Percentiles rank a stretch among this genome's conserved stretches.
phyloP scores from a whole-genome alignment of 1,140 invertebrate species.

The Drosophila bocki region DNA sequence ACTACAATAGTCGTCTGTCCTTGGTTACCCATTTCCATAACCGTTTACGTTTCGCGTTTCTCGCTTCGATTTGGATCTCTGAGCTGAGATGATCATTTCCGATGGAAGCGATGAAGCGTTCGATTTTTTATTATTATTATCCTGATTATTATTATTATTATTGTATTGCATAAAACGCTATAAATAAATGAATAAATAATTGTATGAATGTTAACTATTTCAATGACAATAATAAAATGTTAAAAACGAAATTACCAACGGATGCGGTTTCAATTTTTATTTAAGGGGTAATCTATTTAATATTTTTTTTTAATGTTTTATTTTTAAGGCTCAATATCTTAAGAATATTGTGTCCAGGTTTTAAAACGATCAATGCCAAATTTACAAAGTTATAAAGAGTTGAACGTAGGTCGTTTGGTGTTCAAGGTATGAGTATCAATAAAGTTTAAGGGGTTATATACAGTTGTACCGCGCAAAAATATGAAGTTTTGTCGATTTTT shows the following conservation, averaged over 20 bases:
- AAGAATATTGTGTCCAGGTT: too few species aligned
- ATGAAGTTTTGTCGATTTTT: too few species aligned
- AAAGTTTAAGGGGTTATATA: too few species aligned
- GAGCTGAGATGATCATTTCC: neutral
- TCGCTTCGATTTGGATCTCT: conserved; percentile 12
- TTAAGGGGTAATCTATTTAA: too few species aligned
- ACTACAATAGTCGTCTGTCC: conserved; percentile 37
- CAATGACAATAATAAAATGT: conserved; percentile 83
- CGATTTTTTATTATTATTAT: conserved; percentile 36
- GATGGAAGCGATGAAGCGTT: conserved; percentile 2
- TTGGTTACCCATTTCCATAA: conserved; percentile 11
- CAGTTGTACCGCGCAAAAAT: too few species aligned
- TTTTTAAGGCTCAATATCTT: too few species aligned
- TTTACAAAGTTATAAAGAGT: too few species aligned
- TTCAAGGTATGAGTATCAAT: too few species aligned
- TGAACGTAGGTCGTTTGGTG: too few species aligned
- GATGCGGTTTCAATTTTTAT: neutral
- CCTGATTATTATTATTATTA: conserved; percentile 51
- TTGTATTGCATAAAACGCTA: conserved; percentile 68
- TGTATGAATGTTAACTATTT: conserved; percentile 83
- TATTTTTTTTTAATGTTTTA: too few species aligned
- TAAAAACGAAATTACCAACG: conserved; percentile 47
- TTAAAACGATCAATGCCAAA: too few species aligned
- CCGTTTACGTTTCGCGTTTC: conserved; percentile 7
- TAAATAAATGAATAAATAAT: conserved; percentile 71